Evolutionary conservation across 2,888 invertebrate species (phyloP).

Genomic region (Cosmia trapezina): DNA sequence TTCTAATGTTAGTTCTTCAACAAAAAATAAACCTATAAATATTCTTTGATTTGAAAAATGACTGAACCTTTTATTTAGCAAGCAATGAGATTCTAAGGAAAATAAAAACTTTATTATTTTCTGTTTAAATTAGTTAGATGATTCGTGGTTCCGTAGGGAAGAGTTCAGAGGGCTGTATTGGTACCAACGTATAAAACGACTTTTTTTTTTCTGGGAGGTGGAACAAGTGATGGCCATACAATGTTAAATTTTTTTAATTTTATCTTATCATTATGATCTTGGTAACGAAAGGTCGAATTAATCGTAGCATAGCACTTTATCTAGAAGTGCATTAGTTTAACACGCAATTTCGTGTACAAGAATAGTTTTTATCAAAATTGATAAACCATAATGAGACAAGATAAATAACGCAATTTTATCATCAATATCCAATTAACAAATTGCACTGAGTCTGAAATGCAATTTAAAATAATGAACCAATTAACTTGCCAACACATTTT

Average conservation of each 20-base stretch:
- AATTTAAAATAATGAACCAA: slow-evolving; percentile 30
- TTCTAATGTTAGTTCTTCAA: slow-evolving; percentile 18
- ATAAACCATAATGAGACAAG: not conserved
- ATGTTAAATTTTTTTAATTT: not conserved
- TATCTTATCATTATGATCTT: not conserved
- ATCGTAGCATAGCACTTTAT: not conserved
- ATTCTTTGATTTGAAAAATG: not conserved
- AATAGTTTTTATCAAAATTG: slow-evolving; percentile 6
- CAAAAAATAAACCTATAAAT: not conserved
- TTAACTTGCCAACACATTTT: slow-evolving; percentile 34
- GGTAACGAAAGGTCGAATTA: not conserved
- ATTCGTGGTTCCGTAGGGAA: not conserved
- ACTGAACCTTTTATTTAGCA: not conserved
- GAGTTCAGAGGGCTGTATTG: not conserved
- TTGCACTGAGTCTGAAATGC: slow-evolving; percentile 16
- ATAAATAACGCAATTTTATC: slow-evolving; percentile 29
- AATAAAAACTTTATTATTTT: not conserved
- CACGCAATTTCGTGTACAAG: not conserved
- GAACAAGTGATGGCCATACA: no score
- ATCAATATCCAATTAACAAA: slow-evolving; percentile 35
- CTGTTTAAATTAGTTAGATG: no score
- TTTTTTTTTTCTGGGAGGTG: not conserved
- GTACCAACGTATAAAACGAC: not conserved
- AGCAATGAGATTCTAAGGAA: no score
- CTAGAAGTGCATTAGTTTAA: not conserved